Evolutionary conservation across 2,888 invertebrate species (phyloP).

Genomic region (Tanytarsus gracilentus): DNA sequence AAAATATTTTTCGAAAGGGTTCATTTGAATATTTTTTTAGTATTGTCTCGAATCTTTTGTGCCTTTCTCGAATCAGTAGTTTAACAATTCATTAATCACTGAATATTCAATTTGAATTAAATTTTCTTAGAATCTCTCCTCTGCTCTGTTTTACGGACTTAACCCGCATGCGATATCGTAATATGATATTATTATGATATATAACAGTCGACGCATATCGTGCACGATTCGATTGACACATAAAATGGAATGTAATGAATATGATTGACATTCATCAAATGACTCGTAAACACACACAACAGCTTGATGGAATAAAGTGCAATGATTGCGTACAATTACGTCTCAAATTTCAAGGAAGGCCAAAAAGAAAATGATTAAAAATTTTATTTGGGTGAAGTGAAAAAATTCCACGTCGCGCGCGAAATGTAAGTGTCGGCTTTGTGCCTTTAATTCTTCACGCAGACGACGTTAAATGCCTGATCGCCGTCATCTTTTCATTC

Average conservation of each 20-base stretch:
- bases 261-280: constrained; percentile 26
- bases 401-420: neutral
- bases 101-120: no score
- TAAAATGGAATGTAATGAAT: neutral
- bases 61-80: no score
- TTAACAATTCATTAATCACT: no score
- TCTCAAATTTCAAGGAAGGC: neutral
- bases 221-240: constrained; percentile 1
- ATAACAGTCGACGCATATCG: neutral
- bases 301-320: neutral
- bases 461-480: constrained; percentile 5
- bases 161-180: no score
- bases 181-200: neutral
- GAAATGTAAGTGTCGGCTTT: constrained; percentile 8
- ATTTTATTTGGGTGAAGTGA: neutral
- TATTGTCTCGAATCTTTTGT: no score
- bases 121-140: no score
- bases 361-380: neutral
- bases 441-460: constrained; percentile 4
- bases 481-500: neutral
- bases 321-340: neutral
- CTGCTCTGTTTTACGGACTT: no score
- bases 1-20: no score
- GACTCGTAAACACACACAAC: neutral
- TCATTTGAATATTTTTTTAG: no score